These are phyloP conservation scores for Anarsia innoxiella DNA, from an alignment of 2,888 invertebrate genomes.

Conservation along the genomic window DNA sequence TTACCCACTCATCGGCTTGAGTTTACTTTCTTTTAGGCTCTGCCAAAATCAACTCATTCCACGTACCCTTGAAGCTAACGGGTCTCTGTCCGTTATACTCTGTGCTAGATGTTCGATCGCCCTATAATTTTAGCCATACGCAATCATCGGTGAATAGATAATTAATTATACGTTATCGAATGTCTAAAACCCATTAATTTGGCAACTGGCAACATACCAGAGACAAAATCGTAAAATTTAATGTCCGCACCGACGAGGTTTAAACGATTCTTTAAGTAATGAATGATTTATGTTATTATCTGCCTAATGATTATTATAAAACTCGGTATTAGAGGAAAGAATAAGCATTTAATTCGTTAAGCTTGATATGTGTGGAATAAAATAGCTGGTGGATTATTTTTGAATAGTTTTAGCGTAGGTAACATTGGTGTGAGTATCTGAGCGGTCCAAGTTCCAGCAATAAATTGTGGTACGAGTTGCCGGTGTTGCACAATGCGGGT, in stretches of 20 bases:
- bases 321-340: constrained; percentile 26
- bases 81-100: constrained; percentile 18
- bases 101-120: constrained; percentile 20
- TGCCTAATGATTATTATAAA: constrained; percentile 36
- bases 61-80: constrained; percentile 22
- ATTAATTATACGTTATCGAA: constrained; percentile 28
- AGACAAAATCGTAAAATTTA: constrained; percentile 46
- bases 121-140: constrained; percentile 12
- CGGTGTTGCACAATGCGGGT: too few species aligned
- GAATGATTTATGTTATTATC: constrained; percentile 44
- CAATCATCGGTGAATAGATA: constrained; percentile 9
- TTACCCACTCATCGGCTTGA: constrained; percentile 29
- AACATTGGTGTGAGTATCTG: too few species aligned
- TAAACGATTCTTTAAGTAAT: constrained; percentile 43
- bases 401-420: too few species aligned
- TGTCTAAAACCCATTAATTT: constrained; percentile 37
- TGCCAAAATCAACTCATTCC: constrained; percentile 25
- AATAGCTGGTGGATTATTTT: too few species aligned
- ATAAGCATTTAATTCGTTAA: too few species aligned
- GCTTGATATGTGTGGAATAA: too few species aligned
- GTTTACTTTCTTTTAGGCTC: constrained; percentile 34
- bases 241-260: constrained; percentile 37
- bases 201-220: constrained; percentile 31
- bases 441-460: too few species aligned
- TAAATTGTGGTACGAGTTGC: too few species aligned